phyloP scores from a whole-genome alignment of 1,140 invertebrate species.

The Caerostris extrusa region DNA sequence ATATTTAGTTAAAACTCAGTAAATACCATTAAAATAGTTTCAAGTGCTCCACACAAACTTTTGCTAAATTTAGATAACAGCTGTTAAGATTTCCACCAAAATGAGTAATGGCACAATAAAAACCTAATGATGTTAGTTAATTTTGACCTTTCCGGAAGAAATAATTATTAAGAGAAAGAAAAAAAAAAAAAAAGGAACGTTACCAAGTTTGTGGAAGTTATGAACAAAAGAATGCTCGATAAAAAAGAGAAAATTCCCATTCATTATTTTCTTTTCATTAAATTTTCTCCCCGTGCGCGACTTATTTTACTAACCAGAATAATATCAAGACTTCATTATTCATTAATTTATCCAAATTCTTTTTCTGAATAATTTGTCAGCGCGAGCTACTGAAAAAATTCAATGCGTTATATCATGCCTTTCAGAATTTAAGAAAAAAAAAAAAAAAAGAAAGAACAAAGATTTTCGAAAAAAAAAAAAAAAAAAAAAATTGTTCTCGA shows the following conservation, averaged over 20 bases:
- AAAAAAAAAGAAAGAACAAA: not conserved
- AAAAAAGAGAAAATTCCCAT: not conserved
- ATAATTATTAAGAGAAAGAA: no score
- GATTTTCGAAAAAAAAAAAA: not conserved
- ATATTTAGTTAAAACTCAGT: no score
- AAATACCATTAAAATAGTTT: no score
- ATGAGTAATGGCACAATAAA: no score
- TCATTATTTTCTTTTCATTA: not conserved
- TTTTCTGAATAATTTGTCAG: not conserved
- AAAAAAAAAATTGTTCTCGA: not conserved
- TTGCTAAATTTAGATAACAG: no score
- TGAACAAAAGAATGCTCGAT: not conserved
- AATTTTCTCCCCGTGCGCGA: not conserved
- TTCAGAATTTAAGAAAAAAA: no score
- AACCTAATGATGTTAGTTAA: no score
- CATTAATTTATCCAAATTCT: not conserved
- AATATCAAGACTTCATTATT: not conserved
- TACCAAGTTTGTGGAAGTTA: not conserved
- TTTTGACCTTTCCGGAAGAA: no score
- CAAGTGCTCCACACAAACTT: no score
- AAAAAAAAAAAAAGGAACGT: no score
- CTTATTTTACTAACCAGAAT: not conserved
- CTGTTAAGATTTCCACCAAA: no score
- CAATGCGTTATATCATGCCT: not conserved
- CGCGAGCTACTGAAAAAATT: not conserved